These are phyloP conservation scores for Leucozona laternaria DNA, from an alignment of 2,888 invertebrate species.

Conservation along the genomic window DNA sequence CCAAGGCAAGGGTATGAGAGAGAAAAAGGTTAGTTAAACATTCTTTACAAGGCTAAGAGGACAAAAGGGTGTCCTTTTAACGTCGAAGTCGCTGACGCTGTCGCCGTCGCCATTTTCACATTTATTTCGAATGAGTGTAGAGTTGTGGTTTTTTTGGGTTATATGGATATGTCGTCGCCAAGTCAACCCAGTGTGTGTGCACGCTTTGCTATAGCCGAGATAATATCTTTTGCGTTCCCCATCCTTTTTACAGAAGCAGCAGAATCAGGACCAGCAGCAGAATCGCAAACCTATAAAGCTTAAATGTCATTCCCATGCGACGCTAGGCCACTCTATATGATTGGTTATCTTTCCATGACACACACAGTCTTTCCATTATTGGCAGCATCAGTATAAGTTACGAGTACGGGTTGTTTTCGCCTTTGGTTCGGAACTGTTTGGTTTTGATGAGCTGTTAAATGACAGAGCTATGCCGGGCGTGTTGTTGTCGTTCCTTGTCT, in stretches of 20 bases:
- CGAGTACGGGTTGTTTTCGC: not conserved
- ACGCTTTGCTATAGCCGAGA: slow-evolving; percentile 32
- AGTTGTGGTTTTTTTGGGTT: slow-evolving; percentile 65
- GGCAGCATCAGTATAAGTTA: slow-evolving; percentile 23
- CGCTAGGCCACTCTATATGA: slow-evolving; percentile 66
- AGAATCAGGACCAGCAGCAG: slow-evolving; percentile 3
- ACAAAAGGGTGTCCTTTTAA: slow-evolving; percentile 66
- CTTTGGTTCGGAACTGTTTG: slow-evolving; percentile 25
- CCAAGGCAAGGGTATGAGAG: not conserved
- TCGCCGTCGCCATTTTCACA: slow-evolving; percentile 56
- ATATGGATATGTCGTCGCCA: slow-evolving; percentile 71
- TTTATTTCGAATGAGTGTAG: slow-evolving; percentile 50
- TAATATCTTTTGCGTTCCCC: slow-evolving; percentile 63
- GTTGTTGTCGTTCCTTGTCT: slow-evolving; percentile 34
- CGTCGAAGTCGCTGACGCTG: not conserved
- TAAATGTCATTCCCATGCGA: slow-evolving; percentile 72
- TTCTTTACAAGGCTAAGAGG: slow-evolving; percentile 62
- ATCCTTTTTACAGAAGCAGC: not conserved
- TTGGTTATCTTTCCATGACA: slow-evolving; percentile 65
- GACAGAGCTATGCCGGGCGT: slow-evolving; percentile 53
- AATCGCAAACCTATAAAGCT: slow-evolving; percentile 65
- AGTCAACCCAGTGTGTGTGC: slow-evolving; percentile 26
- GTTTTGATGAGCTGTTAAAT: slow-evolving; percentile 75
- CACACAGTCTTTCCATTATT: slow-evolving; percentile 61
- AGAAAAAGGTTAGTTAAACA: slow-evolving; percentile 17